A percentile compares a stretch with the other conserved stretches of the same genome.
Conservation (phyloP, 2,113 vertebrate genomes). For the Oryzias javanicus region DNA sequence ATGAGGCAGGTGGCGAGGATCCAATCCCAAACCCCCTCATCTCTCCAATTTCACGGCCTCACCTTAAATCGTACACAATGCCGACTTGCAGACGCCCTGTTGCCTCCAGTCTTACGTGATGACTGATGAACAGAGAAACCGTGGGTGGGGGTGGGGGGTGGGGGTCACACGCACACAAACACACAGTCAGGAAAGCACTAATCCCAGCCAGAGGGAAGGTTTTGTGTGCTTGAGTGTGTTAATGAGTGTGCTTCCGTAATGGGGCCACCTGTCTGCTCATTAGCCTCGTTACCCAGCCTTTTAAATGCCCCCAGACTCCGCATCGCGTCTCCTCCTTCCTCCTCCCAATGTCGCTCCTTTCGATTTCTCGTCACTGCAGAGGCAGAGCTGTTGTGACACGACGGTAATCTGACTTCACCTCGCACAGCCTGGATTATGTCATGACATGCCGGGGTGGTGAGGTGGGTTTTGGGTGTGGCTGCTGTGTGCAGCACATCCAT, state of each 20-base stretch:
- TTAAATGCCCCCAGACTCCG: constrained; percentile 72
- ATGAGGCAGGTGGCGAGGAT: constrained; percentile 42
- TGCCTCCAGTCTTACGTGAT: constrained; percentile 55
- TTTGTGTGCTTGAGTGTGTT: constrained; percentile 43
- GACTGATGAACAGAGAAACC: constrained; percentile 57
- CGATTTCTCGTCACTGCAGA: constrained; percentile 13
- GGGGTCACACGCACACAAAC: constrained; percentile 18
- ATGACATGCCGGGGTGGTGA: constrained; percentile 28
- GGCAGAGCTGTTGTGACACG: constrained; percentile 47
- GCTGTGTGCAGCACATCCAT: constrained; percentile 27
- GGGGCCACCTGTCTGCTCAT: constrained; percentile 78
- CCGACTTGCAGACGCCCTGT: constrained; percentile 54
- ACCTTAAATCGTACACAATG: constrained; percentile 44
- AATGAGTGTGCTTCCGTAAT: constrained; percentile 60
- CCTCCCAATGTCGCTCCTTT: constrained; percentile 9
- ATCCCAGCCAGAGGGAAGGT: constrained; percentile 66
- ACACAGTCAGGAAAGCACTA: constrained; percentile 21
- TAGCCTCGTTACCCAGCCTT: constrained; percentile 76
- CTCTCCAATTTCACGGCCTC: constrained; percentile 68
- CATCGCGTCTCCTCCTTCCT: constrained; percentile 25
- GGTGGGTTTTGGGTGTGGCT: constrained; percentile 34
- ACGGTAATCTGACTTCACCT: constrained; percentile 53
- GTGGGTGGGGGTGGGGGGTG: not conserved
- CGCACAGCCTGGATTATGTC: constrained; percentile 36
- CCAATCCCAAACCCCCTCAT: constrained; percentile 67